These are phyloP conservation scores for Zaprionus camerounensis DNA, from an alignment of 1,140 invertebrate genomes.

Conservation along the genomic window DNA sequence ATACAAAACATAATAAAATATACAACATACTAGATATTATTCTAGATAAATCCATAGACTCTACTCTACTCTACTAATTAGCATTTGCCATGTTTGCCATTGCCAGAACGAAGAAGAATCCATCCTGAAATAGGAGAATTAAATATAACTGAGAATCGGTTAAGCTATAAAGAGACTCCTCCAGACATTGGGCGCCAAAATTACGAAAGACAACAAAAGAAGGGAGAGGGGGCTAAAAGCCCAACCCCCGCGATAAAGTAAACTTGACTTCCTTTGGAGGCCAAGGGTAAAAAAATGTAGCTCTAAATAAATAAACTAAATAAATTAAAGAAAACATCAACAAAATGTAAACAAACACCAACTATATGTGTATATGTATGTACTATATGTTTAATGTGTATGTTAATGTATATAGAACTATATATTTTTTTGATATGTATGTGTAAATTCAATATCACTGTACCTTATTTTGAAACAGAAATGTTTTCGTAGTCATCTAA, in stretches of 20 bases:
- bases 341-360: conserved; percentile 18
- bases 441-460: conserved; percentile 64
- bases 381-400: conserved; percentile 12
- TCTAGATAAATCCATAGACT: conserved; percentile 5
- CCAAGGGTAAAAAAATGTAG: background rate
- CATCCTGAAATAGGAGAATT: background rate
- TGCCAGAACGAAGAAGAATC: background rate
- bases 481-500: conserved; percentile 76
- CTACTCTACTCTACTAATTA: background rate
- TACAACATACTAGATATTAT: conserved; percentile 9
- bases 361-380: conserved; percentile 24
- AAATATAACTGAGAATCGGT: background rate
- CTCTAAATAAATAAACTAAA: background rate
- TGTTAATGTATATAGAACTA: conserved; percentile 26
- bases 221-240: background rate
- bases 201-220: conserved; percentile 18
- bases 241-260: background rate
- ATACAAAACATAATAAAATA: conserved; percentile 44
- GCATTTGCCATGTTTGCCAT: conserved; percentile 37
- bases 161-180: conserved; percentile 12
- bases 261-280: conserved; percentile 7
- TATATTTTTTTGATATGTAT: conserved; percentile 34
- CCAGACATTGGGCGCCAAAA: conserved; percentile 29
- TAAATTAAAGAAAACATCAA: conserved; percentile 25
- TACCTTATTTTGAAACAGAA: conserved; percentile 78